Conservation (phyloP, 2,888 invertebrate genomes). For the Endotricha flammealis region DNA sequence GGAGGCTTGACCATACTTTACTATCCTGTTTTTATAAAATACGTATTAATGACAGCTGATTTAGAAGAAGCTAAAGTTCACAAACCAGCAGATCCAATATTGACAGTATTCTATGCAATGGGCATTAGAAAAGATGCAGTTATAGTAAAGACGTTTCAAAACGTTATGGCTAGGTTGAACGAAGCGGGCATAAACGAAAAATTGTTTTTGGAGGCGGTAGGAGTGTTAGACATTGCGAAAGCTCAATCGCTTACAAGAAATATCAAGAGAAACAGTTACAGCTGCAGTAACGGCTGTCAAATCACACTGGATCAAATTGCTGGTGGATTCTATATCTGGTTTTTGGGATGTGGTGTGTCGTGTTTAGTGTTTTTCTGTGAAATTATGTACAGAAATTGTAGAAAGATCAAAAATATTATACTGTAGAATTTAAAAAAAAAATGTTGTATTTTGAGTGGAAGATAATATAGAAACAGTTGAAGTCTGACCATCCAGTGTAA, state of each 20-base stretch:
- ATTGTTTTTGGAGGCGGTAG: slow-evolving; percentile 47
- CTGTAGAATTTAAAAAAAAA: slow-evolving; percentile 6
- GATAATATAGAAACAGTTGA: too few relatives aligned
- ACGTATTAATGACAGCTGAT: slow-evolving; percentile 44
- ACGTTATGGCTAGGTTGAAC: slow-evolving; percentile 35
- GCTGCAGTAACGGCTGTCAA: slow-evolving; percentile 48
- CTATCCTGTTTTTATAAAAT: slow-evolving; percentile 34
- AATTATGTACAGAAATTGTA: slow-evolving; percentile 15
- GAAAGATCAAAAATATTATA: too few relatives aligned
- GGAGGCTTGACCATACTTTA: slow-evolving; percentile 45
- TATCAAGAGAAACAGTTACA: slow-evolving; percentile 45
- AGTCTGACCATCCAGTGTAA: too few relatives aligned
- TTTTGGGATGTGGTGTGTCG: slow-evolving; percentile 43
- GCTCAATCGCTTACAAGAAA: slow-evolving; percentile 38
- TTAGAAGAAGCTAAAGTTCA: slow-evolving; percentile 50
- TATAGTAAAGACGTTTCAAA: slow-evolving; percentile 26
- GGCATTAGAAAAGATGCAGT: slow-evolving; percentile 21
- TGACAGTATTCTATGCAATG: slow-evolving; percentile 55
- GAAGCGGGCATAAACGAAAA: slow-evolving; percentile 54
- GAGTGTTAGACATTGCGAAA: slow-evolving; percentile 39
- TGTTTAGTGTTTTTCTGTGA: slow-evolving; percentile 41
- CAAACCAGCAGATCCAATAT: slow-evolving; percentile 35
- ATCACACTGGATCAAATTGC: slow-evolving; percentile 43
- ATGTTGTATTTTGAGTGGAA: not conserved
- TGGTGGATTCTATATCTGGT: slow-evolving; percentile 48